Evolutionary conservation across 2,113 vertebrate species (phyloP), one percentile per base, ranked within the genome.

Genomic region (Triplophysa siluroides): DNA sequence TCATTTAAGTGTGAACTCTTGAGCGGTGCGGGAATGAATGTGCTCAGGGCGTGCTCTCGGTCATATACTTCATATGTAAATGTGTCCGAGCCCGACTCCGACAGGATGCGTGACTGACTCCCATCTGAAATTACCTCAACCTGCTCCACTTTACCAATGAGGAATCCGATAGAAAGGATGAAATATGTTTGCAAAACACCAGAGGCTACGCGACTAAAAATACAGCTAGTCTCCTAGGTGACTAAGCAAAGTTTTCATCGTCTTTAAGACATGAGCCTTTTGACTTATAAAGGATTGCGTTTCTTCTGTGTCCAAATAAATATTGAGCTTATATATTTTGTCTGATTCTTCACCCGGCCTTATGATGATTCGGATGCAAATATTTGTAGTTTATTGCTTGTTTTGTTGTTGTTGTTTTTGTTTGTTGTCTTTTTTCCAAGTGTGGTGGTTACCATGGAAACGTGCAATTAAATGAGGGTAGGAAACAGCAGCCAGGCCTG

Each of bases 391-490:
- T 70, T 76, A 63, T 81, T 81, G 68, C 70, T 81, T 76, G 21
- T 81, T 63, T 58, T 65, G 43, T 68, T 72, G 43, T 45, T 73
- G 73, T 79, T 81, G 54, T 78, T 74, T 70, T 80, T 79, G 45
- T 81, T 76, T 78, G 47, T 62, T 82, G 78, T 65, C 38, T 68
- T 56, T 76, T 80, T 75, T 62, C 58, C 38, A 71, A 79, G 73
- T 84, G 82, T 84, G 81, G 29, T 81, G 70, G 87, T 88, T 86
- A 85, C 87, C 84, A 86, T 88, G 85, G 87, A 88, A 88, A 88
- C 84, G 33, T 81, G 81, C 83, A 88, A 86, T 84, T 87, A 85
- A 87, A 79, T 86, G 85, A 86, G 82, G 81, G 73, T 78, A 78
- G 71, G 78, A 84, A 79, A 82, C 80, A 84, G 76, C 78, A 85